Conservation (phyloP, 2,113 vertebrate genomes). For the Narcine bancroftii region DNA sequence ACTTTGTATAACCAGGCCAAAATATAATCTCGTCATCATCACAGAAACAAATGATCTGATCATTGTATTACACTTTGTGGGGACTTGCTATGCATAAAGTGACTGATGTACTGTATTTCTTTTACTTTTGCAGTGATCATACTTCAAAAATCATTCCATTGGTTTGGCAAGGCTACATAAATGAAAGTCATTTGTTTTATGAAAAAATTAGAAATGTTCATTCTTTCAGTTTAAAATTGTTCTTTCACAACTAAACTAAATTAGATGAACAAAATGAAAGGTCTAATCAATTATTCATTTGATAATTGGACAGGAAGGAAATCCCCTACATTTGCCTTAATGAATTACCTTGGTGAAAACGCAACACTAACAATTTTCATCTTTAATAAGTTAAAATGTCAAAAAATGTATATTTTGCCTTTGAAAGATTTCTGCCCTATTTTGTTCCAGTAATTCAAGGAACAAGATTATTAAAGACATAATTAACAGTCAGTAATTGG, state of each 20-base stretch:
- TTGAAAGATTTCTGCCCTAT: neutral
- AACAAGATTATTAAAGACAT: conserved; percentile 15
- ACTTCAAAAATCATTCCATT: too few relatives aligned
- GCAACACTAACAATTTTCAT: neutral
- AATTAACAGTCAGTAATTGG: neutral
- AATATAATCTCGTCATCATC: too few relatives aligned
- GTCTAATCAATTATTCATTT: conserved; percentile 11
- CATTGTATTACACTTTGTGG: too few relatives aligned
- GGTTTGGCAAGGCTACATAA: too few relatives aligned
- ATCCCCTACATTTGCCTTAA: neutral
- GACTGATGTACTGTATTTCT: too few relatives aligned
- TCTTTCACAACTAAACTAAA: neutral
- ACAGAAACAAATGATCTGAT: too few relatives aligned
- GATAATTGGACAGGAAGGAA: neutral
- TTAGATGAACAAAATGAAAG: neutral
- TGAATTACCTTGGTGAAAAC: neutral
- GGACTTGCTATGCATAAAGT: too few relatives aligned
- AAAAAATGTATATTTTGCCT: neutral
- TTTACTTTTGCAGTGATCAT: too few relatives aligned
- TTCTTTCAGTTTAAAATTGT: neutral
- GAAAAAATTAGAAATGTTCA: neutral
- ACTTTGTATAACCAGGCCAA: too few relatives aligned
- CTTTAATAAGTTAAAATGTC: neutral
- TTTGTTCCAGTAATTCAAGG: neutral
- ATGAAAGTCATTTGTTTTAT: neutral